Evolutionary conservation across 2,113 vertebrate species (phyloP), one percentile per base, ranked within the genome.

Genomic region (Bostrychus sinensis): DNA sequence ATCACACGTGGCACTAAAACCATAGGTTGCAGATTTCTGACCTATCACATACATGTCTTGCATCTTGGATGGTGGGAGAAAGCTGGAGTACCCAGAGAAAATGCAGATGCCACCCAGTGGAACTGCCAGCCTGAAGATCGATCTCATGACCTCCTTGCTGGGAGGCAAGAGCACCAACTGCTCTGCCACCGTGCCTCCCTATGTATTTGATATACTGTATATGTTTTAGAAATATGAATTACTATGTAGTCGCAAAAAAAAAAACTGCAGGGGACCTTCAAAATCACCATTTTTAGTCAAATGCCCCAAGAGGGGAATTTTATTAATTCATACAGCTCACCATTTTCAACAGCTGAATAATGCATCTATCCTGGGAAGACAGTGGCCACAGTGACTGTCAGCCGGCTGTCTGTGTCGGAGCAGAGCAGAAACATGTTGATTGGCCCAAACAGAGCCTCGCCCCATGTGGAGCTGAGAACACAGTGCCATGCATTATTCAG

Each of bases 401-500:
- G 75, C 66, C 37, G 39, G 19, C 34, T 25, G 38, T 65, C 68
- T 34, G 43, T 42, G 25, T 70, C 46, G 59, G 72, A 62, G 43
- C 64, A 41, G 72, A 73, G 66, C 69, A 78, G 75, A 75, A 86
- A 85, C 78, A 75, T 83, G 86, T 85, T 80, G 87, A 86, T 83
- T 88, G 72, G 62, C 66, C 73, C 75, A 74, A 56, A 46, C 71
- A 72, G 74, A 85, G 91, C 83, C 93, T 94, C 92, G 91, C 93
- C 93, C 92, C 94, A 93, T 92, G 86, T 78, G 82, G 93, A 82
- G 93, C 91, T 75, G 84, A 93, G 92, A 96, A 95, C 92, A 88
- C 92, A 92, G 81, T 80, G 81, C 85, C 89, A 89, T 93, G 90
- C 91, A 95, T 95, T 94, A 95, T 97, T 94, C 92, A 95, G 89